Base-by-base conservation (phyloP, 1,140 invertebrate species). In the Aphis gossypii region DNA sequence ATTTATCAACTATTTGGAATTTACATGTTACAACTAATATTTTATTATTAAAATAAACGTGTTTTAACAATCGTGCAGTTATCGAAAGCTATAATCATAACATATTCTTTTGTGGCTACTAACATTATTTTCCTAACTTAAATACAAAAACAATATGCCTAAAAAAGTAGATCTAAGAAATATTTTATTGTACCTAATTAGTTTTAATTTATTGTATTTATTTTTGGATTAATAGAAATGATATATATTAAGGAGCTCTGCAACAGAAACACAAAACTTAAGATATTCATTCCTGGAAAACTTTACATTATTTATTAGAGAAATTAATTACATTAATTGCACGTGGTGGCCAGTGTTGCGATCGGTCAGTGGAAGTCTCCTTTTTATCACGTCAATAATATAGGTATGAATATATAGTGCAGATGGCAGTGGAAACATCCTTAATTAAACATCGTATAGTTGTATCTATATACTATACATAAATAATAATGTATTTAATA, bases 281-380 rank as follows among this genome's bases (percentile, higher is more conserved):
- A 38, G 23, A 0, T 9, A 2, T 84, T 86, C 82, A 21, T 25
- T 41, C 11, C 21, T n/a, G 25, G 25, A 9, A 44, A 46, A 46
- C 25, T n/a, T 25, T 44, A 30, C 21, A 41, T 41, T 35, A 38
- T 83, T 41, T 38, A 83, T 23, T 38, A 41, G 41, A 18, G 25
- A 86, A 44, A 44, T 86, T 86, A 46, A 86, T 86, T 41, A 25
- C 25, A 86, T 86, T 86, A 86, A 86, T 46, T 86, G 44, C 38
- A 41, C 41, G 83, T 46, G 41, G 38, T 41, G 38, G 20, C 23
- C 23, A 46, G 9, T 38, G 41, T 84, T 11, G 14, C 83, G 83
- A 41, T 38, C 18, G 38, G 25, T 86, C 38, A 44, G 11, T 41
- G 83, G 38, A 83, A 83, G n/a, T 18, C 18, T 82, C 35, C 76